phyloP scores from a whole-genome alignment of 2,888 invertebrate genomes.

The Sinopyrophorus schimmeli region DNA sequence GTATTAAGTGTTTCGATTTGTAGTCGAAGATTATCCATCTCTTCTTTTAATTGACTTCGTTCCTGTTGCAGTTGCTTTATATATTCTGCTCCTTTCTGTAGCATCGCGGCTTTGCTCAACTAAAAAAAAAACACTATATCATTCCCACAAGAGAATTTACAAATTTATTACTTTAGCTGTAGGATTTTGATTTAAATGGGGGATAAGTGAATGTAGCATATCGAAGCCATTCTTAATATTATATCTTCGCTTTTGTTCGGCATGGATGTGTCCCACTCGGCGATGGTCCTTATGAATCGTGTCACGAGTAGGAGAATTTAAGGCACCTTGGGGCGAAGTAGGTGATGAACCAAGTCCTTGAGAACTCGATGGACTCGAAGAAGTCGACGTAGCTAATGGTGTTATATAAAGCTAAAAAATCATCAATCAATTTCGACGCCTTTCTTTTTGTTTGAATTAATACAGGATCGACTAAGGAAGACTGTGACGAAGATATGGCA shows the following conservation, averaged over 20 bases:
- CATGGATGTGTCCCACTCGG: conserved; percentile 89
- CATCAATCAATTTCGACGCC: not conserved
- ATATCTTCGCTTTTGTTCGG: conserved; percentile 93
- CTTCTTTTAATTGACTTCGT: conserved; percentile 82
- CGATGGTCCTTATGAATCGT: conserved; percentile 68
- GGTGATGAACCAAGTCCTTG: conserved; percentile 60
- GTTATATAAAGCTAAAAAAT: conserved; percentile 32
- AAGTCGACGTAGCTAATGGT: conserved; percentile 49
- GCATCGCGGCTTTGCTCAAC: conserved; percentile 94
- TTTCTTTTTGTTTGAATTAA: conserved; percentile 19
- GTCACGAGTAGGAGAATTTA: conserved; percentile 55
- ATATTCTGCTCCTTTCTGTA: conserved; percentile 95
- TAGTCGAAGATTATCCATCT: conserved; percentile 83
- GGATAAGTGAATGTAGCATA: conserved; percentile 88
- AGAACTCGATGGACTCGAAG: conserved; percentile 55
- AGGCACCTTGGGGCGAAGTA: conserved; percentile 62
- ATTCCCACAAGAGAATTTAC: conserved; percentile 2
- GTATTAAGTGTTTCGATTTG: conserved; percentile 91
- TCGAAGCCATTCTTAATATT: conserved; percentile 98
- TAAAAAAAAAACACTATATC: conserved; percentile 51
- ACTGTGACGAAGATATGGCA: conserved; percentile 53
- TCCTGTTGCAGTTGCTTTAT: conserved; percentile 87
- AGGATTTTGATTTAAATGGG: conserved; percentile 86
- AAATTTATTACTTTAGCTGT: conserved; percentile 72
- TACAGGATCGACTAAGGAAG: conserved; percentile 45